A percentile compares a stretch with the other conserved stretches of the same genome.
These are phyloP conservation scores for Thecophora atra DNA, from an alignment of 2,888 invertebrate genomes.

Conservation along the genomic window DNA sequence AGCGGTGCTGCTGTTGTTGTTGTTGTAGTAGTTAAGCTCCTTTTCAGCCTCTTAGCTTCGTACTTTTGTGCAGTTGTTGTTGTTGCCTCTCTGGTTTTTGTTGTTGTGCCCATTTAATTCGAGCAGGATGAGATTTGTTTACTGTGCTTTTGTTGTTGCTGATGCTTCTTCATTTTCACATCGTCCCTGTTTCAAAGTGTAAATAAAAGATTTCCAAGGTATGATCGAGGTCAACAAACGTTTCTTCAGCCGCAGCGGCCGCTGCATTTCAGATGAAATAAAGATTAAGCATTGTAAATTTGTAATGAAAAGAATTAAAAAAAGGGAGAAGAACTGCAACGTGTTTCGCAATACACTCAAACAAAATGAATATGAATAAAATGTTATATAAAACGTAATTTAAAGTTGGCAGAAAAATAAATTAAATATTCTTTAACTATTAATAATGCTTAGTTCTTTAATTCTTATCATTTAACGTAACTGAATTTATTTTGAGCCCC, in stretches of 20 bases:
- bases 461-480: no score
- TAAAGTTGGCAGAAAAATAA: no score
- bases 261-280: constrained; percentile 16
- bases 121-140: no score
- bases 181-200: constrained; percentile 1
- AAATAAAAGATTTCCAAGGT: constrained; percentile 12
- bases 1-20: background rate
- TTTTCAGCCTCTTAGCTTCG: background rate
- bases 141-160: no score
- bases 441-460: no score
- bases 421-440: no score
- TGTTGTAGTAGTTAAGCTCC: background rate
- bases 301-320: background rate
- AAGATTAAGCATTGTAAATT: constrained; percentile 2
- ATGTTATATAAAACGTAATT: no score
- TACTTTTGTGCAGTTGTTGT: background rate
- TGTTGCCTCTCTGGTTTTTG: no score
- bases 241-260: no score
- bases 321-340: background rate
- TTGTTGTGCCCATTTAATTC: no score
- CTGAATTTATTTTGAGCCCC: no score
- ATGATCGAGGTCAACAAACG: constrained; percentile 29
- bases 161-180: no score
- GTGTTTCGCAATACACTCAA: background rate
- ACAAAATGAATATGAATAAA: background rate